phyloP scores from a whole-genome alignment of 2,797 vertebrate genomes.

The Squalus acanthias region DNA sequence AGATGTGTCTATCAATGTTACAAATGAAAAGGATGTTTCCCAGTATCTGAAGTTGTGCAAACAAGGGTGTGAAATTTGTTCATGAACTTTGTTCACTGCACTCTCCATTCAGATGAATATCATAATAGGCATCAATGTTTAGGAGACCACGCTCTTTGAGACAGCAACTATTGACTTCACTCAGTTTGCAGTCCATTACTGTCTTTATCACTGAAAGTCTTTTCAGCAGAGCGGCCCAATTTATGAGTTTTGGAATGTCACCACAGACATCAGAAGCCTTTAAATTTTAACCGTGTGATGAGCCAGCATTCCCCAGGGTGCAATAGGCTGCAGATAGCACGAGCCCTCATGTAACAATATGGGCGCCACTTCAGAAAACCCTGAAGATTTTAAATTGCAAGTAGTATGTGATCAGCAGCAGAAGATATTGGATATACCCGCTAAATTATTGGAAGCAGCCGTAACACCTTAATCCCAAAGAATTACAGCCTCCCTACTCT shows the following conservation, averaged over 20 bases:
- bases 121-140: not conserved
- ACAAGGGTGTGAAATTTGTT: not conserved
- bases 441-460: not conserved
- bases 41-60: not conserved
- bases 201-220: not conserved
- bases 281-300: not conserved
- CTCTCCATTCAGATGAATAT: not conserved
- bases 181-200: not conserved
- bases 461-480: not conserved
- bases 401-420: not conserved
- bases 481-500: not conserved
- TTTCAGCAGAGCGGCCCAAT: not conserved
- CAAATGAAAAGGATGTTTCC: not conserved
- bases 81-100: not conserved
- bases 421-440: not conserved
- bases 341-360: not conserved
- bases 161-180: not conserved
- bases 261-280: too few relatives aligned
- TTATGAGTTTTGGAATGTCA: not conserved
- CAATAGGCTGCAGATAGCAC: not conserved
- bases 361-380: not conserved
- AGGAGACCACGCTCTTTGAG: not conserved
- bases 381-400: not conserved
- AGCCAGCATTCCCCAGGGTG: not conserved
- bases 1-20: too few relatives aligned